phyloP scores from a whole-genome alignment of 2,113 vertebrate species.

The Elachura formosa region DNA sequence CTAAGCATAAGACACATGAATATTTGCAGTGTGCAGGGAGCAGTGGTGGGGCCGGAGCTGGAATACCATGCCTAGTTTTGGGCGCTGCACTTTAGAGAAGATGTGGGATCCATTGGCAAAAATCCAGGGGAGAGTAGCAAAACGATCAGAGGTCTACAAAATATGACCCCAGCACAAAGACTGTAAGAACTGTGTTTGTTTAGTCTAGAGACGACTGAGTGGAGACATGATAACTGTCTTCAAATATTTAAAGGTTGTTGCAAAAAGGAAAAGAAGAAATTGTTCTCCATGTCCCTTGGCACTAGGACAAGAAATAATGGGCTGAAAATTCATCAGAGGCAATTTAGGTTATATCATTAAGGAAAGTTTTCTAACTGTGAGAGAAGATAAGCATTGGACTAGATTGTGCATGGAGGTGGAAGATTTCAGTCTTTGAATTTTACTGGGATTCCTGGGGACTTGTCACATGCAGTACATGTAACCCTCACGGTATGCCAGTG shows the following conservation, averaged over 20 bases:
- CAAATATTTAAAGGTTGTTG: slow-evolving; percentile 52
- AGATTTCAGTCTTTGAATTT: neutral
- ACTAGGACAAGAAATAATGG: neutral
- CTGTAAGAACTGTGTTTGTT: slow-evolving; percentile 46
- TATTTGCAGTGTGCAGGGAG: neutral
- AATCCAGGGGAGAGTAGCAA: slow-evolving; percentile 3
- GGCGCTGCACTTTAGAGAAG: neutral
- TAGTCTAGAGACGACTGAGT: slow-evolving; percentile 43
- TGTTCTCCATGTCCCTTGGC: slow-evolving; percentile 41
- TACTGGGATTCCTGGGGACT: neutral
- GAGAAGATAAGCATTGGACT: neutral
- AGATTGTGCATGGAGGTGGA: neutral
- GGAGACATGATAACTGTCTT: slow-evolving; percentile 37
- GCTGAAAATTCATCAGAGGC: neutral
- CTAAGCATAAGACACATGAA: neutral
- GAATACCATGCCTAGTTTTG: neutral
- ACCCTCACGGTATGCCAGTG: neutral
- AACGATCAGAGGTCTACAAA: slow-evolving; percentile 29
- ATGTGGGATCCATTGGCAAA: slow-evolving; percentile 9
- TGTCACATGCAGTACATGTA: neutral
- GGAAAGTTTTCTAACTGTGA: neutral
- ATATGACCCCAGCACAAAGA: neutral
- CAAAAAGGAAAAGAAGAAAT: slow-evolving; percentile 40
- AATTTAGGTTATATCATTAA: neutral
- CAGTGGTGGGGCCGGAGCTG: neutral